Conservation (phyloP, 1,140 invertebrate genomes). For the Cryptotermes secundus region DNA sequence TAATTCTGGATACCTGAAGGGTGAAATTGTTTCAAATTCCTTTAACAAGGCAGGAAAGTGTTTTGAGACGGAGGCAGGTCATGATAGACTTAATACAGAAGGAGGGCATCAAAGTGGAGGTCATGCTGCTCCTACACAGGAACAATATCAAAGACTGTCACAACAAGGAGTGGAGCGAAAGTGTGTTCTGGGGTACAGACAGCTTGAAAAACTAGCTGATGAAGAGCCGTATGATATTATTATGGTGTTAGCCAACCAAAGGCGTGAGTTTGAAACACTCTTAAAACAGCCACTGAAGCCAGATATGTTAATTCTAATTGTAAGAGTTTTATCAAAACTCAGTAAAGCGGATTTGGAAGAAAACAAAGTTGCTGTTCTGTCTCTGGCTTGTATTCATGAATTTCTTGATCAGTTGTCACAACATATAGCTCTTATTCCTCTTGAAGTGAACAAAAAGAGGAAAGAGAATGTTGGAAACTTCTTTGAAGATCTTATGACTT, state of each 20-base stretch:
- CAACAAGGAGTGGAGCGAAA: background rate
- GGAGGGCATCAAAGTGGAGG: background rate
- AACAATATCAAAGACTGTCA: no score
- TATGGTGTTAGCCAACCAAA: conserved; percentile 24
- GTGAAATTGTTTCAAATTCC: background rate
- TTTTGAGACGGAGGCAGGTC: background rate
- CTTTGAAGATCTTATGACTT: conserved; percentile 23
- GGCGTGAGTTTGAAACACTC: conserved; percentile 34
- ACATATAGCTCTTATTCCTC: conserved; percentile 24
- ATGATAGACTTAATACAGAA: background rate
- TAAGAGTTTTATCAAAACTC: conserved; percentile 46
- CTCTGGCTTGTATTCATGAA: conserved; percentile 45
- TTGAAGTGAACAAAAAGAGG: background rate
- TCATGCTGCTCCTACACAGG: background rate
- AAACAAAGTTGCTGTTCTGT: conserved; percentile 45
- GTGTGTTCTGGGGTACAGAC: conserved; percentile 35
- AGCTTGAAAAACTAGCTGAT: conserved; percentile 36
- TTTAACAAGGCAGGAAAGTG: background rate
- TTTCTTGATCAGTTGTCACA: conserved; percentile 42
- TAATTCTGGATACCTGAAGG: background rate
- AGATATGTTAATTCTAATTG: conserved; percentile 38
- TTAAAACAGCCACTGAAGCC: conserved; percentile 30
- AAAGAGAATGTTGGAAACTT: conserved; percentile 16
- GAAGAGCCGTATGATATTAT: conserved; percentile 36
- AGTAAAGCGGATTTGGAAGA: conserved; percentile 46